phyloP scores from a whole-genome alignment of 2,113 vertebrate genomes.

The Bujurquina vittata region DNA sequence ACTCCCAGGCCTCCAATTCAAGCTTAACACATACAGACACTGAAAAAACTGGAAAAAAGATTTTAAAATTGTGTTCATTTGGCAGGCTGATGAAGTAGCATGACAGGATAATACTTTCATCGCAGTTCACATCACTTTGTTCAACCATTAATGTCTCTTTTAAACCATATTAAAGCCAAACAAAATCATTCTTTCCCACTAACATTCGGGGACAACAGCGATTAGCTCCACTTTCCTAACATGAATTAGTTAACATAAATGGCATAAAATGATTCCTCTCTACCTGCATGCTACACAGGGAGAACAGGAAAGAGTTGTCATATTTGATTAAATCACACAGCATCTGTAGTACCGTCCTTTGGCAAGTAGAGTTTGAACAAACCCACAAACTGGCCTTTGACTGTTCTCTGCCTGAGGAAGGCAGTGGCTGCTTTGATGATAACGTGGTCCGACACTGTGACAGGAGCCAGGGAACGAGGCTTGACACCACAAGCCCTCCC shows the following conservation, averaged over 20 bases:
- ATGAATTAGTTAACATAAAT: constrained; percentile 23
- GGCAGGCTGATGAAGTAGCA: too few species aligned
- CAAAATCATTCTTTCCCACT: not conserved
- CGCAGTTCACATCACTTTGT: not conserved
- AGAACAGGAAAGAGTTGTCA: constrained; percentile 32
- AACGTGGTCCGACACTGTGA: constrained; percentile 61
- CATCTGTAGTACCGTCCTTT: constrained; percentile 15
- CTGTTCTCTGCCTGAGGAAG: constrained; percentile 45
- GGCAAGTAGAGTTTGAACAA: constrained; percentile 38
- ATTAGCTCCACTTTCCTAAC: not conserved
- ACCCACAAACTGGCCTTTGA: constrained; percentile 55
- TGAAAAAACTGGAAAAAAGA: too few species aligned
- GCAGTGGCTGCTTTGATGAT: constrained; percentile 44
- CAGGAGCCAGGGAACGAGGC: constrained; percentile 49
- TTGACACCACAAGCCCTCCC: constrained; percentile 51
- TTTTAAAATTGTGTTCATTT: too few species aligned
- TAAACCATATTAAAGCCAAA: constrained; percentile 20
- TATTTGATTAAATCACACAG: constrained; percentile 29
- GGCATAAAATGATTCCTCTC: constrained; percentile 8
- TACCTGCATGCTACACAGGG: not conserved
- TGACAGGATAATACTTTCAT: too few species aligned
- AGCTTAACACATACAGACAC: too few species aligned
- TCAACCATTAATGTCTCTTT: not conserved
- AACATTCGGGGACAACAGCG: not conserved
- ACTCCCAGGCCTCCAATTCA: too few species aligned